phyloP scores from a whole-genome alignment of 2,113 vertebrate genomes.

The Colius striatus region DNA sequence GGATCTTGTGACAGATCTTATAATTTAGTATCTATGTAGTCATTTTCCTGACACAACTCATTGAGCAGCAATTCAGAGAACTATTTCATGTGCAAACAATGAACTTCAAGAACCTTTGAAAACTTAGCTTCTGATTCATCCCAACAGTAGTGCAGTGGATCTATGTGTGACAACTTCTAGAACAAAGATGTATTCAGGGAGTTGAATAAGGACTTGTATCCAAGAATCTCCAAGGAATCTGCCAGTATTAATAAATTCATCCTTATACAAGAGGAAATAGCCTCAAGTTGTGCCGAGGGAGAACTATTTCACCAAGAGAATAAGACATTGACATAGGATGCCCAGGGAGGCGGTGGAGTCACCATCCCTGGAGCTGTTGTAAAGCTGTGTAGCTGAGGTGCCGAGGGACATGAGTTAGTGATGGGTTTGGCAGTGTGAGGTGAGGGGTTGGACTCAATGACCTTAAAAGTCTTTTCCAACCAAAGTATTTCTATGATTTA shows the following conservation, averaged over 20 bases:
- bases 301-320: too few relatives aligned
- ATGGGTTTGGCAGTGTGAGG: too few relatives aligned
- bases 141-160: not conserved
- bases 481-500: too few relatives aligned
- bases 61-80: not conserved
- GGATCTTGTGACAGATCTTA: constrained; percentile 16
- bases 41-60: not conserved
- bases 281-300: too few relatives aligned
- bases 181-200: not conserved
- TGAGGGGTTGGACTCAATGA: too few relatives aligned
- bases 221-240: not conserved
- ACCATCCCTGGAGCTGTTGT: too few relatives aligned
- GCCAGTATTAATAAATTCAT: not conserved
- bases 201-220: not conserved
- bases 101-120: not conserved
- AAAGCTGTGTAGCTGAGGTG: too few relatives aligned
- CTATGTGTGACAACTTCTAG: not conserved
- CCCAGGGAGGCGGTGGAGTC: too few relatives aligned
- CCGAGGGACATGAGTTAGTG: too few relatives aligned
- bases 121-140: not conserved
- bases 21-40: not conserved
- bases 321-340: too few relatives aligned
- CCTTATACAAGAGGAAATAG: not conserved
- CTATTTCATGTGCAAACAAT: not conserved
- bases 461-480: too few relatives aligned